A percentile compares a stretch with the other conserved stretches of the same genome.
Conservation (phyloP, 2,888 invertebrate genomes). For the Osedax fenrisi region DNA sequence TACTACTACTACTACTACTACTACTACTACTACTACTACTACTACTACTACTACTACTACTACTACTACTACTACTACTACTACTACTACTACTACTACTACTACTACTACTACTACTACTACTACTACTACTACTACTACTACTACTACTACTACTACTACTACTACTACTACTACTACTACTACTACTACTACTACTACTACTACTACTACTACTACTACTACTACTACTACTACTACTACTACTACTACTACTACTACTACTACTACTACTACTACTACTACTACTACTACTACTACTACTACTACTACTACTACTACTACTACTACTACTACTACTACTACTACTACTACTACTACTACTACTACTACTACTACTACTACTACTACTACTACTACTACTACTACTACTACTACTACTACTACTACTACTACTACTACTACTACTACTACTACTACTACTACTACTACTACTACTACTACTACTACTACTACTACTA, state of each 20-base stretch:
- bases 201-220: conserved; percentile 2
- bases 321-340: conserved; percentile 11
- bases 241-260: conserved; percentile 5
- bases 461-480: conserved; percentile 1
- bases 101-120: conserved; percentile 8
- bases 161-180: not conserved
- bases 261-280: conserved; percentile 1
- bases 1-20: not conserved
- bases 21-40: conserved; percentile 1
- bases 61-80: not conserved
- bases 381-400: conserved; percentile 1
- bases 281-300: conserved; percentile 3
- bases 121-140: not conserved
- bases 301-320: not conserved
- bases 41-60: conserved; percentile 8
- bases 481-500: conserved; percentile 2
- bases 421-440: not conserved
- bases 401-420: conserved; percentile 8
- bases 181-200: conserved; percentile 8
- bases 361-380: not conserved
- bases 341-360: conserved; percentile 1
- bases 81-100: not conserved
- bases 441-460: not conserved
- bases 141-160: conserved; percentile 3
- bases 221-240: not conserved